Evolutionary conservation across 2,113 vertebrate species (phyloP).

Genomic region (Phylloscopus whistleri): DNA sequence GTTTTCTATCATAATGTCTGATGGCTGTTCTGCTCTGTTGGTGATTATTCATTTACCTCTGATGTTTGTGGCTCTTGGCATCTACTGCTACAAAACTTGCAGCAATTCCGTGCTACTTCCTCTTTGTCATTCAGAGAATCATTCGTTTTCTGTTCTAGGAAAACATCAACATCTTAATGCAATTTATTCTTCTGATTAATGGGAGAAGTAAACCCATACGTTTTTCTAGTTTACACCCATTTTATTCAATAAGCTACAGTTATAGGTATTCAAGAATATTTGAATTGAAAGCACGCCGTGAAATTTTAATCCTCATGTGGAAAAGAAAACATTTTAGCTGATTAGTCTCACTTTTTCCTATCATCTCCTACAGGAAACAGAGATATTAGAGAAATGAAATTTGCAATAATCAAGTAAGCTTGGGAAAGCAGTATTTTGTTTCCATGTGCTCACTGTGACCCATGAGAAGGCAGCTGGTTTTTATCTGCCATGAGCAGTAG

Average conservation of each 20-base stretch:
- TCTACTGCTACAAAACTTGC: background rate
- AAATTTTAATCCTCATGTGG: constrained; percentile 27
- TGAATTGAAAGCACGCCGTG: constrained; percentile 42
- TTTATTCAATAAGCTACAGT: constrained; percentile 32
- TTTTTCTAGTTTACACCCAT: constrained; percentile 31
- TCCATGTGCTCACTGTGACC: background rate
- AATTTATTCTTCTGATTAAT: constrained; percentile 62
- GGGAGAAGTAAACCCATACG: constrained; percentile 3
- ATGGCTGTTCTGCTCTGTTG: constrained; percentile 33
- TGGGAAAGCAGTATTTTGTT: constrained; percentile 21
- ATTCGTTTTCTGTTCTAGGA: constrained; percentile 34
- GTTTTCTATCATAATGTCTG: constrained; percentile 59
- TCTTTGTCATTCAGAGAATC: constrained; percentile 11
- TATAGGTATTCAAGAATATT: constrained; percentile 39
- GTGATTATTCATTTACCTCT: constrained; percentile 55
- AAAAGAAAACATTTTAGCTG: constrained; percentile 32
- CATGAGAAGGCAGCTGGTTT: constrained; percentile 11
- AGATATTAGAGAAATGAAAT: constrained; percentile 18
- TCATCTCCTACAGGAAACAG: constrained; percentile 17
- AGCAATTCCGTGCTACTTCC: background rate
- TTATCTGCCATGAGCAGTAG: constrained; percentile 17
- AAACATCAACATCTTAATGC: constrained; percentile 41
- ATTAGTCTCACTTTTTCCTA: constrained; percentile 33
- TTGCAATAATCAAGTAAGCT: constrained; percentile 21
- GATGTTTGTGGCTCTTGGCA: background rate